phyloP scores from a whole-genome alignment of 2,888 invertebrate species.

The Psococerastis gibbosa region DNA sequence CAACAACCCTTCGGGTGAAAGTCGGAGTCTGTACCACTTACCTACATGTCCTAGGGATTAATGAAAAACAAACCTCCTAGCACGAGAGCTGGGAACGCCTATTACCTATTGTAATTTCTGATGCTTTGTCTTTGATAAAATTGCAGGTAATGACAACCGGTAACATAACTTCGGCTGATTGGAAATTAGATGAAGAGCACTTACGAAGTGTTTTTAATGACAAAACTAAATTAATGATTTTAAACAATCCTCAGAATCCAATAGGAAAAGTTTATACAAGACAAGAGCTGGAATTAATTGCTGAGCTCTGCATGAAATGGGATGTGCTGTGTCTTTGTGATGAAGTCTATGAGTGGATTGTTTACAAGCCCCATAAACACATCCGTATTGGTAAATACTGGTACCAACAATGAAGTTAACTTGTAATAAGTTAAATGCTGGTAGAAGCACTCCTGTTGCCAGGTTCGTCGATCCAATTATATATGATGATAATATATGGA shows the following conservation, averaged over 20 bases:
- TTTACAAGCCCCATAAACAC: slow-evolving; percentile 64
- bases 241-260: slow-evolving; percentile 98
- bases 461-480: too few species aligned
- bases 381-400: slow-evolving; percentile 68
- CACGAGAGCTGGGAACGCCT: too few species aligned
- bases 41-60: too few species aligned
- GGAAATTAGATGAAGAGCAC: slow-evolving; percentile 70
- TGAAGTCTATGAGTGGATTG: slow-evolving; percentile 97
- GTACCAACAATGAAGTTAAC: too few species aligned
- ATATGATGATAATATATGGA: too few species aligned
- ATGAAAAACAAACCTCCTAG: too few species aligned
- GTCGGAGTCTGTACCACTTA: too few species aligned
- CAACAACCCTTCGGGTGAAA: too few species aligned
- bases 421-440: too few species aligned
- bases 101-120: too few species aligned
- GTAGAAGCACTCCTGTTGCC: too few species aligned
- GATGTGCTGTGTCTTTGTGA: slow-evolving; percentile 84
- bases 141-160: slow-evolving; percentile 33
- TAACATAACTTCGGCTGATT: slow-evolving; percentile 55
- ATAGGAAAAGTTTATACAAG: slow-evolving; percentile 71
- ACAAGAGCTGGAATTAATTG: slow-evolving; percentile 55
- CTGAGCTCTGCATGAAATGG: slow-evolving; percentile 77
- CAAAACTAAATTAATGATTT: slow-evolving; percentile 82
- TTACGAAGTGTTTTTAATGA: slow-evolving; percentile 58
- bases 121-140: too few species aligned